Conservation (phyloP, 2,113 vertebrate genomes). For the Puffinus mauretanicus region DNA sequence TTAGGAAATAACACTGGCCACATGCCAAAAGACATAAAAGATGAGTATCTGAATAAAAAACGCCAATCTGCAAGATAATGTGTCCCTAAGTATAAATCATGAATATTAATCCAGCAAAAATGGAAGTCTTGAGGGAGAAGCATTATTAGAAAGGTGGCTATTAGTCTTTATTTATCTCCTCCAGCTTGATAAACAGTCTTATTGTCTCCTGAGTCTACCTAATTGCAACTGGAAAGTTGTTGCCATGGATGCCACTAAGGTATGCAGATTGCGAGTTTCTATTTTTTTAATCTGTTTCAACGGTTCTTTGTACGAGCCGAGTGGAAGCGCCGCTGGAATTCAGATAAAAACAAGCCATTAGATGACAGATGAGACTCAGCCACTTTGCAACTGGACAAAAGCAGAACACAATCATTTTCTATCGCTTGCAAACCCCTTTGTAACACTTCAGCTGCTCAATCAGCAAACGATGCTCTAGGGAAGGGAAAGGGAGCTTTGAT, state of each 20-base stretch:
- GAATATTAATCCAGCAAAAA: not conserved
- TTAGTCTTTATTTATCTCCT: not conserved
- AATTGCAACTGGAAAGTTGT: not conserved
- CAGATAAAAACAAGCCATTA: not conserved
- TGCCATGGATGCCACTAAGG: slow-evolving; percentile 10
- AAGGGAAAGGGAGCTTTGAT: not conserved
- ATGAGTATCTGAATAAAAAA: not conserved
- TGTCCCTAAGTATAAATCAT: not conserved
- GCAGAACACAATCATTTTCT: not conserved
- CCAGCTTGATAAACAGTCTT: not conserved
- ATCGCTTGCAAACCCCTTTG: not conserved
- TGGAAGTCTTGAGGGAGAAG: not conserved
- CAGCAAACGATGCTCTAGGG: not conserved
- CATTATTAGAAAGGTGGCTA: not conserved
- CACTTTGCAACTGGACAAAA: not conserved
- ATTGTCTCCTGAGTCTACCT: not conserved
- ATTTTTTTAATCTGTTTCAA: not conserved
- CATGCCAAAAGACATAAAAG: not conserved
- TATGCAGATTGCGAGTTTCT: not conserved
- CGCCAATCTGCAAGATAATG: not conserved
- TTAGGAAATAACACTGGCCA: not conserved
- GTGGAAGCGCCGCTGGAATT: not conserved
- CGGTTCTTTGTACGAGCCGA: fast-evolving
- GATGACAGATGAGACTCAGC: not conserved
- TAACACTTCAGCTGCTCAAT: not conserved